Evolutionary conservation across 2,113 vertebrate genomes (phyloP).

Genomic region (Pygoscelis adeliae): DNA sequence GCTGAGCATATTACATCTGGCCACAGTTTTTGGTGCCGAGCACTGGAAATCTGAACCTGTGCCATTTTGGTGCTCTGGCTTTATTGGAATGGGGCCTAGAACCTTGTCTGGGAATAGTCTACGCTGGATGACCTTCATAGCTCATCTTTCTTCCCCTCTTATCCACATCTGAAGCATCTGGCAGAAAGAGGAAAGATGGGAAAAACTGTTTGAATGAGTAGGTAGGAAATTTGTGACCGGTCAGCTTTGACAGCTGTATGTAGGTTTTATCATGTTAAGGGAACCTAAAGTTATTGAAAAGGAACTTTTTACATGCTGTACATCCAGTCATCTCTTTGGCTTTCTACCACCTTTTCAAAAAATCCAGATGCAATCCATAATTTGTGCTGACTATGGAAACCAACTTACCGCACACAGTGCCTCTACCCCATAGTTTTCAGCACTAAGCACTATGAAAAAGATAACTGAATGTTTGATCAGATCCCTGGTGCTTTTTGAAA

Average conservation of each 20-base stretch:
- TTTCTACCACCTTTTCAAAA: neutral
- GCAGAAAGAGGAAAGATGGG: neutral
- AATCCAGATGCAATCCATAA: neutral
- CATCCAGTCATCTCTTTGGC: neutral
- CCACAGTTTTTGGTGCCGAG: neutral
- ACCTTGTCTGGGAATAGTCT: neutral
- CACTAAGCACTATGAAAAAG: neutral
- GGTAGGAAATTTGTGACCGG: neutral
- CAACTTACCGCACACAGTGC: fast-evolving
- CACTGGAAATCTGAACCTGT: neutral
- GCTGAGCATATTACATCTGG: neutral
- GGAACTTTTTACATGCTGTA: neutral
- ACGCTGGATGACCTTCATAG: neutral
- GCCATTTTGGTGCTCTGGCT: neutral
- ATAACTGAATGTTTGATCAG: neutral
- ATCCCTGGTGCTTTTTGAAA: neutral
- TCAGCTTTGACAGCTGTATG: neutral
- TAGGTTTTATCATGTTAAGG: neutral
- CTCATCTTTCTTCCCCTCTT: neutral
- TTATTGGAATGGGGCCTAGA: neutral
- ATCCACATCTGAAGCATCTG: neutral
- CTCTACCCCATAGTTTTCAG: neutral
- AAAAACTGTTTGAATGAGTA: neutral
- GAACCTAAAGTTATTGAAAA: neutral
- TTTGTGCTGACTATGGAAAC: neutral